phyloP scores from a whole-genome alignment of 2,888 invertebrate species.

The Amaurobius ferox region DNA sequence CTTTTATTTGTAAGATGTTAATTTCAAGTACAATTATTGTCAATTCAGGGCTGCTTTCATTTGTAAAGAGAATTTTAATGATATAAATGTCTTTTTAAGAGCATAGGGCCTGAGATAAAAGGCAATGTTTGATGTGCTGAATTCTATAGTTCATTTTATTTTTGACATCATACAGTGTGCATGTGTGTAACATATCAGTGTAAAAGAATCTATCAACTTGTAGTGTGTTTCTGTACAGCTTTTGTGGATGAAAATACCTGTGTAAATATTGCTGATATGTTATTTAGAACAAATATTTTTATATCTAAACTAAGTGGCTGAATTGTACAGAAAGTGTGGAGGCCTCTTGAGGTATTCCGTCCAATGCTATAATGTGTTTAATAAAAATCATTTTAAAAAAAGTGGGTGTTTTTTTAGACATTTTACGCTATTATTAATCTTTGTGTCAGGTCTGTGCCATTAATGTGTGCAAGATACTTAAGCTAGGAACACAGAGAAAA shows the following conservation, averaged over 20 bases:
- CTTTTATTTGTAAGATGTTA: constrained; percentile 39
- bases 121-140: constrained; percentile 36
- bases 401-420: not conserved
- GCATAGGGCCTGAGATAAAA: not conserved
- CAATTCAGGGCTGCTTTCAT: constrained; percentile 26
- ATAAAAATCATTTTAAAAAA: constrained; percentile 39
- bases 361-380: constrained; percentile 57
- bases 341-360: constrained; percentile 56
- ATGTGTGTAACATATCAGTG: constrained; percentile 67
- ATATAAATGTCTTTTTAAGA: constrained; percentile 16
- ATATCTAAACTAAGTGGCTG: constrained; percentile 48
- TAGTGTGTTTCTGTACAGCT: constrained; percentile 53
- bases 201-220: constrained; percentile 52
- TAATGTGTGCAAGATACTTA: no score
- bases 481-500: no score
- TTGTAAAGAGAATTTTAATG: constrained; percentile 4
- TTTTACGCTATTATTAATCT: no score
- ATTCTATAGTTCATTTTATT: constrained; percentile 37
- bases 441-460: no score
- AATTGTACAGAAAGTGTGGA: constrained; percentile 64
- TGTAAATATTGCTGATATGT: constrained; percentile 65
- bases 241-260: constrained; percentile 40
- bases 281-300: constrained; percentile 69
- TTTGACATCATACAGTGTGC: constrained; percentile 46
- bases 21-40: constrained; percentile 45